Percentiles rank a stretch among this genome's conserved stretches.
Conservation (phyloP, 2,888 invertebrate genomes). For the Aricia artaxerxes region DNA sequence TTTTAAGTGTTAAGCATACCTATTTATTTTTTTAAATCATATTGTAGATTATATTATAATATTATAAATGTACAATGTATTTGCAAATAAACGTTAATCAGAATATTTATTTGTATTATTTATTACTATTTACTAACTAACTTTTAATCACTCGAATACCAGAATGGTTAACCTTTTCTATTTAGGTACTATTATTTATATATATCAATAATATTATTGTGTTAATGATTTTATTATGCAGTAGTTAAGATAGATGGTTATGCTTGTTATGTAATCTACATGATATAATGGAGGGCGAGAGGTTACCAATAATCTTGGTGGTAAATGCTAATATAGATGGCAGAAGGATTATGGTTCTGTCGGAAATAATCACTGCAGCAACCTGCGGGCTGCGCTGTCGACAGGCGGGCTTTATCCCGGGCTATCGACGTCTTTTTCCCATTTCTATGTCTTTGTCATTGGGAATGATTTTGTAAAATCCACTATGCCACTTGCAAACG, state of each 20-base stretch:
- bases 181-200: neutral
- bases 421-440: conserved; percentile 16
- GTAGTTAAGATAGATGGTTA: too few relatives aligned
- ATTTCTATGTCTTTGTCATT: neutral
- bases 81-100: conserved; percentile 55
- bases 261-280: neutral
- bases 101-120: conserved; percentile 45
- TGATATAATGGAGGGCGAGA: neutral
- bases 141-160: neutral
- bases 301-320: neutral
- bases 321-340: neutral
- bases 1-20: conserved; percentile 50
- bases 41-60: conserved; percentile 58
- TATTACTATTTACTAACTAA: conserved; percentile 30
- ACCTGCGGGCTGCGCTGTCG: conserved; percentile 17
- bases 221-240: too few relatives aligned
- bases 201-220: too few relatives aligned
- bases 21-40: conserved; percentile 69
- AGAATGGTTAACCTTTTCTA: neutral
- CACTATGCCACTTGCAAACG: neutral
- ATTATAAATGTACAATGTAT: conserved; percentile 46
- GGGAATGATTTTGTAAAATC: neutral
- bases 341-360: conserved; percentile 2
- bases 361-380: neutral
- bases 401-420: neutral